A percentile compares a stretch with the other conserved stretches of the same genome.
Evolutionary conservation across 92 coral and sea anemone genomes (phyloP).

Genomic region (Heliopora coerulea): DNA sequence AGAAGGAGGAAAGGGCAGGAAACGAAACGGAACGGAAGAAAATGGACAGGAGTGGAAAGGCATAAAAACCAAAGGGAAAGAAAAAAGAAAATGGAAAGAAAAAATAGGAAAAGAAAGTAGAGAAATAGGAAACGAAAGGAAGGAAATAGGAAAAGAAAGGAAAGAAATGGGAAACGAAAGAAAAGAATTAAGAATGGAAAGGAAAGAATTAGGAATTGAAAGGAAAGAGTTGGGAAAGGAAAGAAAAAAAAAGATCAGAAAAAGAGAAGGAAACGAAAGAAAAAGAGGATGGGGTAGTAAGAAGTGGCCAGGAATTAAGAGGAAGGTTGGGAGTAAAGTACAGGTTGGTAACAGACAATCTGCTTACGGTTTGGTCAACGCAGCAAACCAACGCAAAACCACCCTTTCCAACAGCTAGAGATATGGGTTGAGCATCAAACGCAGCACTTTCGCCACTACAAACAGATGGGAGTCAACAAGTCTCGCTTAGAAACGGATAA

Average conservation of each 20-base stretch:
- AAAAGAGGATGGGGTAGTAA: not conserved
- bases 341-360: not conserved
- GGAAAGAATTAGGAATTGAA: not conserved
- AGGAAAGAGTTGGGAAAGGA: not conserved
- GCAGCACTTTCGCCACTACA: conserved; percentile 61
- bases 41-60: not conserved
- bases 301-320: not conserved
- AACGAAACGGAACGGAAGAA: not conserved
- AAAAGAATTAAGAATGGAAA: not conserved
- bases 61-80: not conserved
- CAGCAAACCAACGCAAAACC: conserved; percentile 70
- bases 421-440: conserved; percentile 69
- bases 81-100: no score
- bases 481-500: no score
- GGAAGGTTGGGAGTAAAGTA: not conserved
- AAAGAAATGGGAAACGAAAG: not conserved
- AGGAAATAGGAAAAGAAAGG: not conserved
- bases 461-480: no score
- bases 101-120: no score
- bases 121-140: not conserved
- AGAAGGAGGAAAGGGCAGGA: not conserved
- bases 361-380: conserved; percentile 61
- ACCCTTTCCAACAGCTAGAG: conserved; percentile 74
- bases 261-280: not conserved
- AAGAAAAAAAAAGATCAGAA: not conserved